A percentile compares a stretch with the other conserved stretches of the same genome.
phyloP scores from a whole-genome alignment of 2,113 vertebrate genomes.

The Callocephalon fimbriatum region DNA sequence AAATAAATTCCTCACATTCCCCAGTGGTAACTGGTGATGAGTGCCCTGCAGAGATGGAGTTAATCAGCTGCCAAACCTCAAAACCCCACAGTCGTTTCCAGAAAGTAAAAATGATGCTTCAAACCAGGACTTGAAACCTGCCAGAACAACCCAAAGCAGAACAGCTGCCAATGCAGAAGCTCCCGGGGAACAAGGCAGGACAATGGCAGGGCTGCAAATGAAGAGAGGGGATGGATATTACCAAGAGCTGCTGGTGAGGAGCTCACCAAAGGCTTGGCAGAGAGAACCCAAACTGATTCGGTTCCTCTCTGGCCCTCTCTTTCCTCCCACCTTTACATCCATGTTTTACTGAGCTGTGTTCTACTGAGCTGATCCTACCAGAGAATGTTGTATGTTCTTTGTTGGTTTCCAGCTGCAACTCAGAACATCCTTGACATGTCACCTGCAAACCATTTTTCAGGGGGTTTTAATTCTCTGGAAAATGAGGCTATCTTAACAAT shows the following conservation, averaged over 20 bases:
- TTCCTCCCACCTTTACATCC: background rate
- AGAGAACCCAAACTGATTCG: accelerated
- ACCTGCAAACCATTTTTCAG: background rate
- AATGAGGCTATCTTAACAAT: background rate
- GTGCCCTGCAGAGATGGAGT: background rate
- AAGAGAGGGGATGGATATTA: accelerated
- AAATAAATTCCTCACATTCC: background rate
- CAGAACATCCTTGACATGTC: background rate
- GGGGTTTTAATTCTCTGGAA: slow-evolving; percentile 9
- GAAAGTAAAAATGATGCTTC: background rate
- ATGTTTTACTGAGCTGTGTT: background rate
- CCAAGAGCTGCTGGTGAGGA: background rate
- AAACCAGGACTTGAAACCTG: background rate
- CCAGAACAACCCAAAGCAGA: background rate
- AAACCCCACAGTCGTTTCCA: background rate
- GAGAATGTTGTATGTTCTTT: background rate
- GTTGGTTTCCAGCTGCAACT: background rate
- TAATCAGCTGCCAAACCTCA: slow-evolving; percentile 27
- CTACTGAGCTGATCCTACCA: background rate
- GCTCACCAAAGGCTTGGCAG: background rate
- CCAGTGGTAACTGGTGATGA: background rate
- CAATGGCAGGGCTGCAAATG: background rate
- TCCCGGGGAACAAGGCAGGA: accelerated
- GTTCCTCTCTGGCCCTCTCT: background rate
- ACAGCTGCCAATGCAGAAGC: background rate